Evolutionary conservation across 2,797 vertebrate species (phyloP), one percentile per base, ranked within the genome.

Genomic region (Argentina silus): DNA sequence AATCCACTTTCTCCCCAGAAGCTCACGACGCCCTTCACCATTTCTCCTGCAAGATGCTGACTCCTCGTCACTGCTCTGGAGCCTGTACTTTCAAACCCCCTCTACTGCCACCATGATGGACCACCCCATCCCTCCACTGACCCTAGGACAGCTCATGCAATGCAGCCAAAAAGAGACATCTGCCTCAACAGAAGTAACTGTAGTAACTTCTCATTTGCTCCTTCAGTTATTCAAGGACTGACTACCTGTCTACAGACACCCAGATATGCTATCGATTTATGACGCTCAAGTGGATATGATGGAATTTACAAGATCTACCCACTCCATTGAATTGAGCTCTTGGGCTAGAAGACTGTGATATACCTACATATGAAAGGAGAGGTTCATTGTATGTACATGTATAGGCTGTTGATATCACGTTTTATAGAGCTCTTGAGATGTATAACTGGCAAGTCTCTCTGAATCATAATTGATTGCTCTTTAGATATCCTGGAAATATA

Each of bases 1-100:
- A 84, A 79, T 81, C 50, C 50, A 77, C 23, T 92, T 93, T 67
- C 86, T 90, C 84, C 82, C 90, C 89, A 97, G 95, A 96, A 94
- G 96, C 95, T 88, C 95, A 98, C 78, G 95, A 96, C 83, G 95
- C 95, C 78, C 93, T 97, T 86, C 96, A 97, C 81, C 95, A 97
- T 90, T 97, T 98, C 93, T 97, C 96, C 85, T 98, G 95, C 91
- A 97, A 99, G 92, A 98, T 98, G 97, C 92, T 96, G 90, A 97
- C 94, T 63, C 97, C 95, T 67, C 95, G 96, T 74, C 96, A 97
- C 93, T 98, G 96, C 84, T 95, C 90, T 0, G 96, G 95, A 72
- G 96, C 93, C 90, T 98, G 96, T 94, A 96, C 95, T 87, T 98
- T 96, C 94, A 98, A 97, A 82, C 95, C 96, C 21, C 97, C 96